Percentiles rank a stretch among this genome's conserved stretches.
phyloP scores from a whole-genome alignment of 2,797 vertebrate species.

The Sarcophilus harrisii region DNA sequence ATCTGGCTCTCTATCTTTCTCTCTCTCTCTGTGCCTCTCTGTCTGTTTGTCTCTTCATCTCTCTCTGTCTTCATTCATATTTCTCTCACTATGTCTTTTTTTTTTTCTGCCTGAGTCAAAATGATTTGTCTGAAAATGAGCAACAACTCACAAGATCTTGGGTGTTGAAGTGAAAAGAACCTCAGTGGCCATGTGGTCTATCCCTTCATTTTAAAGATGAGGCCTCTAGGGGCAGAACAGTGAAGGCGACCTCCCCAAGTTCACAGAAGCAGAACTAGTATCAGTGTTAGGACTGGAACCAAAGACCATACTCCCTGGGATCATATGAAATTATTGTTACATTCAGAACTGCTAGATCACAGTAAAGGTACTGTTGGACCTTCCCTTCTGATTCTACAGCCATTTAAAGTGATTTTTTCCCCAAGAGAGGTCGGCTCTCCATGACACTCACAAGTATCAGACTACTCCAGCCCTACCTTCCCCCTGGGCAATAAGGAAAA shows the following conservation, averaged over 20 bases:
- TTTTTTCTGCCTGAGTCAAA: not conserved
- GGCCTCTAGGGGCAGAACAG: not conserved
- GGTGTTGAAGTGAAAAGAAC: not conserved
- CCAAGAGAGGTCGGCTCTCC: no score
- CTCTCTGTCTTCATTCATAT: not conserved
- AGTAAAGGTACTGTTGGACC: not conserved
- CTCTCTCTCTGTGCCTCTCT: no score
- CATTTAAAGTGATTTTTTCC: not conserved
- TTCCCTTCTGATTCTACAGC: not conserved
- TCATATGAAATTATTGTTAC: slow-evolving; percentile 14
- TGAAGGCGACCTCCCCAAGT: not conserved
- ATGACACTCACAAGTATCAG: slow-evolving; percentile 67
- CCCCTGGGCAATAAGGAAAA: slow-evolving; percentile 78
- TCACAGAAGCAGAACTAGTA: not conserved
- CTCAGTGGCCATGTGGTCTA: not conserved
- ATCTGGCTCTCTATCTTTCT: no score
- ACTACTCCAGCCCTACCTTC: slow-evolving; percentile 63
- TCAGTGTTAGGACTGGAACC: not conserved
- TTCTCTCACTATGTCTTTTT: not conserved
- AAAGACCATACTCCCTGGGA: not conserved
- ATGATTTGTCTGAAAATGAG: not conserved
- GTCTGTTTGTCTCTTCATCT: not conserved
- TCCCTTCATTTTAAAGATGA: not conserved
- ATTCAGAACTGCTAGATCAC: not conserved
- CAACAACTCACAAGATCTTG: not conserved